Percentiles rank a stretch among this genome's conserved stretches.
Conservation (phyloP, 1,140 invertebrate species). For the Adoxophyes honmai region DNA sequence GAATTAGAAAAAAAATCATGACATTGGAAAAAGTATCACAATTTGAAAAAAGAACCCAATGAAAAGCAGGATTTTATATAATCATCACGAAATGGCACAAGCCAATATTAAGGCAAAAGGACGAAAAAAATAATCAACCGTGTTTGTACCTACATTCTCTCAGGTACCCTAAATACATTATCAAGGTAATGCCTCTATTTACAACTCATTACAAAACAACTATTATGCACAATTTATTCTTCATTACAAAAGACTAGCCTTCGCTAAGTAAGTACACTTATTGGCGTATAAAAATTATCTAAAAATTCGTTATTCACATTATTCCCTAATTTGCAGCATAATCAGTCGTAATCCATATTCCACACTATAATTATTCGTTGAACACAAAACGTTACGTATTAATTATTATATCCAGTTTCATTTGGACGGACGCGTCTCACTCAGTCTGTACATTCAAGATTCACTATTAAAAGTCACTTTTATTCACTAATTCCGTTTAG, state of each 20-base stretch:
- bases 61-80: neutral
- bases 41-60: neutral
- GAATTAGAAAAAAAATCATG: conserved; percentile 12
- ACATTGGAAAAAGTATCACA: conserved; percentile 1
- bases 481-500: neutral
- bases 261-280: conserved; percentile 35
- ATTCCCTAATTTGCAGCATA: conserved; percentile 30
- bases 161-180: conserved; percentile 35
- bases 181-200: conserved; percentile 39
- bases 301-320: conserved; percentile 42
- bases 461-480: conserved; percentile 25
- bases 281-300: conserved; percentile 30
- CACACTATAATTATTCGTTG: conserved; percentile 39
- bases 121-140: neutral
- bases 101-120: neutral
- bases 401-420: neutral
- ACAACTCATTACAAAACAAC: conserved; percentile 26
- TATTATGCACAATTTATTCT: conserved; percentile 39
- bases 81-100: conserved; percentile 6
- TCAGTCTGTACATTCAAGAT: conserved; percentile 26
- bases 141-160: conserved; percentile 30
- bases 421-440: conserved; percentile 26
- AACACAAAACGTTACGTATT: conserved; percentile 40
- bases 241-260: conserved; percentile 39
- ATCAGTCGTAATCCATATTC: conserved; percentile 49